Evolutionary conservation across 2,113 vertebrate species (phyloP), one percentile per base, ranked within the genome.

Genomic region (Lutjanus erythropterus): DNA sequence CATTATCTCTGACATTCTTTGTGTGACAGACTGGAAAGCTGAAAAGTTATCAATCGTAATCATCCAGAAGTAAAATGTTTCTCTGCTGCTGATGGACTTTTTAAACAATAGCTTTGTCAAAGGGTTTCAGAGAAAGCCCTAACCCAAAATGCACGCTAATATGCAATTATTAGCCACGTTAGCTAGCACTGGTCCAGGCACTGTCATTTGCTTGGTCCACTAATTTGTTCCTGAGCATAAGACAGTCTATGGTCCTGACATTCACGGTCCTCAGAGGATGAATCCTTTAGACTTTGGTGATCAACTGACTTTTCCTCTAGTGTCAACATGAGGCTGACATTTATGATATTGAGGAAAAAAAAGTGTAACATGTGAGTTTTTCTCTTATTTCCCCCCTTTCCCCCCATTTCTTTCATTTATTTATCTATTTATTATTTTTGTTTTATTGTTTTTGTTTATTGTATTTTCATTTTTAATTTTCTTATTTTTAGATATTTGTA

Each of bases 1-100:
- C 66, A 78, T 27, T 75, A 83, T 55, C 75, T 72, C 52, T 81
- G 33, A 9, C 37, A 65, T 4, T 65, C 58, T 31, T 31, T 50
- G 50, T 64, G 47, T 86, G 85, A 88, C 85, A 53, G 65, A 89
- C 66, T 31, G 49, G 74, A 75, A 7, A n/a, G 31, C 39, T 70
- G 80, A 83, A 75, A 82, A 78, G 80, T 82, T 56, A 75, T 71
- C 16, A 62, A 68, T 49, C 55, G 27, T 71, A 83, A 92, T 79
- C 78, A 79, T 61, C 42, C 49, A 72, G 68, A 84, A 85, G 79
- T 52, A 8, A 65, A 71, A 66, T 71, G 6, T 49, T 78, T 78
- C 31, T 1, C 47, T 82, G 47, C 42, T 71, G 10, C 27, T 84
- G 39, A 1, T 62, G 60, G 31, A 8, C n/a, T 68, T 46, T 72